phyloP scores from a whole-genome alignment of 1,140 invertebrate genomes.

The Bilobella aurantiaca region DNA sequence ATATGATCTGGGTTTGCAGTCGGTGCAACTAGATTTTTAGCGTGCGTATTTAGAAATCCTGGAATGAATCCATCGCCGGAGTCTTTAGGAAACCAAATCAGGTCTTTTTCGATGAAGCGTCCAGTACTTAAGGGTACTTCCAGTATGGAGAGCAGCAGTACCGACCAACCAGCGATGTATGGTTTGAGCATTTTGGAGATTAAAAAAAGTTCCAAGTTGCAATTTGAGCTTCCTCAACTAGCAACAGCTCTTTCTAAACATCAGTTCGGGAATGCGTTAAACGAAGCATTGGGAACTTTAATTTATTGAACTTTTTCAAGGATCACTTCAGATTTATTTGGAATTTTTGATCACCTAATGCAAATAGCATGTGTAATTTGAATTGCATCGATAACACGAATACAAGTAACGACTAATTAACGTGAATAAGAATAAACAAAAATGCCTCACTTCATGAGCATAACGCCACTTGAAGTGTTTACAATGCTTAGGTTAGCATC shows the following conservation, averaged over 20 bases:
- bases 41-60: background rate
- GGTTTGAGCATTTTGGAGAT: background rate
- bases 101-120: background rate
- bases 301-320: conserved; percentile 7
- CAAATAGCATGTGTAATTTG: too few species aligned
- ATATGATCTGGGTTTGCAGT: conserved; percentile 12
- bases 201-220: background rate
- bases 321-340: background rate
- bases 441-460: too few species aligned
- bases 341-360: background rate
- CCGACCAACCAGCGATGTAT: too few species aligned
- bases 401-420: background rate
- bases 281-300: background rate
- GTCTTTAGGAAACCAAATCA: conserved; percentile 7
- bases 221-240: background rate
- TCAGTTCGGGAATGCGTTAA: background rate
- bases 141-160: background rate
- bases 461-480: too few species aligned
- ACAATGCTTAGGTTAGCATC: too few species aligned
- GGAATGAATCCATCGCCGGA: background rate
- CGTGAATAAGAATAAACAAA: background rate
- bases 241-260: background rate
- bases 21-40: background rate
- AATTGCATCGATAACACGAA: background rate
- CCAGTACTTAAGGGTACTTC: background rate